These are phyloP conservation scores for Tautogolabrus adspersus DNA, from an alignment of 2,113 vertebrate species.

Conservation along the genomic window DNA sequence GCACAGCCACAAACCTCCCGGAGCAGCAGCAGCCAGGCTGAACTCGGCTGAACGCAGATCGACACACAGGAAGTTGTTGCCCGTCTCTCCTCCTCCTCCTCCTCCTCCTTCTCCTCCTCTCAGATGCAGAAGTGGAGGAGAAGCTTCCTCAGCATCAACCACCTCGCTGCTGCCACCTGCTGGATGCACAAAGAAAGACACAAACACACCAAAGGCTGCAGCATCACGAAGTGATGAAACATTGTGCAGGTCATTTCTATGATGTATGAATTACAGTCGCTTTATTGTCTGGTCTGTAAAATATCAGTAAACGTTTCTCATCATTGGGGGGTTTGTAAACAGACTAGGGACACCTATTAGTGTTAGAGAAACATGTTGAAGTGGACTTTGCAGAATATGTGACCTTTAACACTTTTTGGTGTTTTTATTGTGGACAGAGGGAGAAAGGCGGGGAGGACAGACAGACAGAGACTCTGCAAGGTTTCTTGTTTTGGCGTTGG, in stretches of 20 bases:
- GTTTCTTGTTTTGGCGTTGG: no score
- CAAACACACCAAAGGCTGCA: neutral
- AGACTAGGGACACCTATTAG: no score
- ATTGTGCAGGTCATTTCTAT: neutral
- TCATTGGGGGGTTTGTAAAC: no score
- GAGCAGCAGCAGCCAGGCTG: constrained; percentile 53
- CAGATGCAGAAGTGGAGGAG: constrained; percentile 68
- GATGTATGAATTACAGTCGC: no score
- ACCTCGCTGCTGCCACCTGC: constrained; percentile 57
- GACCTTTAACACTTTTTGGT: no score
- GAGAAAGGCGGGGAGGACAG: no score
- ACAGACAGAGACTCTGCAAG: no score
- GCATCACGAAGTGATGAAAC: neutral
- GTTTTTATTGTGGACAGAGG: no score
- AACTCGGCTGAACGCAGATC: constrained; percentile 48
- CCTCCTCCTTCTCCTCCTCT: constrained; percentile 50
- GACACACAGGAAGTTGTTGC: constrained; percentile 82
- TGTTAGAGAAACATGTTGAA: no score
- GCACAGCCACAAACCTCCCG: constrained; percentile 51
- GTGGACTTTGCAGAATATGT: no score
- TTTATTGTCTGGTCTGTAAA: no score
- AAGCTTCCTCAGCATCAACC: constrained; percentile 71
- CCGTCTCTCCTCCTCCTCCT: constrained; percentile 57
- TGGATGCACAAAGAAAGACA: neutral
- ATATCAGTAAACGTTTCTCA: no score